These are phyloP conservation scores for Seriola rivoliana DNA, from an alignment of 2,113 vertebrate genomes.

Conservation along the genomic window DNA sequence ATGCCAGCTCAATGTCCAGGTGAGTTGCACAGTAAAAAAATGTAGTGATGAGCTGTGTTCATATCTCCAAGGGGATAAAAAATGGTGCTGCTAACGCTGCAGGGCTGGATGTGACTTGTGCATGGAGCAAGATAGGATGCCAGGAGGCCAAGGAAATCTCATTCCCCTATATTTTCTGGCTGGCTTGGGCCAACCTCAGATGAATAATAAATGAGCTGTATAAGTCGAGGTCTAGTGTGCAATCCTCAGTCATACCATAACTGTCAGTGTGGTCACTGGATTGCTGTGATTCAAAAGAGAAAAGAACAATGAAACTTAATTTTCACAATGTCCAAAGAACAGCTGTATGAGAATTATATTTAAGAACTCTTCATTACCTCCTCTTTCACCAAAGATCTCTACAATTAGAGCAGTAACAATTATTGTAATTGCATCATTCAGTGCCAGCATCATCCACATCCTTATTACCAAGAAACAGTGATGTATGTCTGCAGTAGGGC, in stretches of 20 bases:
- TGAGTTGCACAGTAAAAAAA: constrained; percentile 41
- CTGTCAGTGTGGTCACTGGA: constrained; percentile 39
- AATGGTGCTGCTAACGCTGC: constrained; percentile 56
- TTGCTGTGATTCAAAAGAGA: constrained; percentile 38
- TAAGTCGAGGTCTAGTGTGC: constrained; percentile 51
- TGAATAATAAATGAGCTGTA: constrained; percentile 76
- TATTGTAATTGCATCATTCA: constrained; percentile 31
- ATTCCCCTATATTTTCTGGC: constrained; percentile 64
- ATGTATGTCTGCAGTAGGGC: constrained; percentile 23
- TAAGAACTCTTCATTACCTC: background rate
- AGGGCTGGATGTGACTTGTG: constrained; percentile 47
- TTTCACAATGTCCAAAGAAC: background rate
- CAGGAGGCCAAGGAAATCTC: constrained; percentile 72
- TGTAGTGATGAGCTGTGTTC: constrained; percentile 45
- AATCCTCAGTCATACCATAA: constrained; percentile 49
- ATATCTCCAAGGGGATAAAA: constrained; percentile 63
- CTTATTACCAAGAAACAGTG: background rate
- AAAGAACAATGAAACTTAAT: constrained; percentile 14
- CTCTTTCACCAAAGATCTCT: constrained; percentile 19
- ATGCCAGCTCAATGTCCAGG: constrained; percentile 34
- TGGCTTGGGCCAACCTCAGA: constrained; percentile 60
- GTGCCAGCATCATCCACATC: background rate
- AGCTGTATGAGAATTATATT: background rate
- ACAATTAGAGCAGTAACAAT: constrained; percentile 9
- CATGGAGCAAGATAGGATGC: constrained; percentile 46